Conservation (phyloP, 2,888 invertebrate genomes). For the Acrocera orbiculus region DNA sequence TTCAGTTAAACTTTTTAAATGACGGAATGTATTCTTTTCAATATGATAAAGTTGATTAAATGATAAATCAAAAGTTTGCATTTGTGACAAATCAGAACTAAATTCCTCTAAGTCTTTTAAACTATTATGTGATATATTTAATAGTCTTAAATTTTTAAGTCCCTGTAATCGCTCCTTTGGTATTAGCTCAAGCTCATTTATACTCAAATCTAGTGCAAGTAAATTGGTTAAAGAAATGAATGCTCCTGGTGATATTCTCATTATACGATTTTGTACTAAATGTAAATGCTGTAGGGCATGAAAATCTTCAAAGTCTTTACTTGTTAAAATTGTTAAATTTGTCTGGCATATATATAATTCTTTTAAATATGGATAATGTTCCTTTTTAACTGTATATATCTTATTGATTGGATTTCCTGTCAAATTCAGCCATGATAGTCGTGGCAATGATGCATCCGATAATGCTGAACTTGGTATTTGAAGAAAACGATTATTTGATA, state of each 20-base stretch:
- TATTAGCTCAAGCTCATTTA: constrained; percentile 65
- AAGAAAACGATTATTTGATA: constrained; percentile 61
- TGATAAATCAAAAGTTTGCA: constrained; percentile 66
- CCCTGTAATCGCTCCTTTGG: constrained; percentile 73
- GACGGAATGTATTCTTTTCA: constrained; percentile 55
- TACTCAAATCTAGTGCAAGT: constrained; percentile 59
- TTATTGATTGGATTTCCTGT: constrained; percentile 64
- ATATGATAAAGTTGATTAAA: constrained; percentile 66
- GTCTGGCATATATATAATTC: constrained; percentile 64
- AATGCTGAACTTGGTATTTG: constrained; percentile 58
- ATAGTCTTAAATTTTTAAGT: constrained; percentile 47
- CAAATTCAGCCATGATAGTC: constrained; percentile 58
- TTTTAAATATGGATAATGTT: constrained; percentile 59
- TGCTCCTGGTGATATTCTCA: constrained; percentile 66
- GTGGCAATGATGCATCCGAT: constrained; percentile 54
- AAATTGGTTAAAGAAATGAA: constrained; percentile 61
- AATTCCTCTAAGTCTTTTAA: constrained; percentile 69
- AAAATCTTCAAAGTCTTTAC: constrained; percentile 71
- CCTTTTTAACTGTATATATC: constrained; percentile 50
- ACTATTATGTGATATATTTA: constrained; percentile 72
- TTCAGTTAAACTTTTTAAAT: constrained; percentile 58
- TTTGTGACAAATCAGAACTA: constrained; percentile 53
- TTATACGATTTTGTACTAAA: constrained; percentile 54
- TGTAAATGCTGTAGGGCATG: constrained; percentile 58
- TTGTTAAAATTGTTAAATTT: constrained; percentile 64